phyloP scores from a whole-genome alignment of 2,888 invertebrate species.

The Platycheirus rosarum region DNA sequence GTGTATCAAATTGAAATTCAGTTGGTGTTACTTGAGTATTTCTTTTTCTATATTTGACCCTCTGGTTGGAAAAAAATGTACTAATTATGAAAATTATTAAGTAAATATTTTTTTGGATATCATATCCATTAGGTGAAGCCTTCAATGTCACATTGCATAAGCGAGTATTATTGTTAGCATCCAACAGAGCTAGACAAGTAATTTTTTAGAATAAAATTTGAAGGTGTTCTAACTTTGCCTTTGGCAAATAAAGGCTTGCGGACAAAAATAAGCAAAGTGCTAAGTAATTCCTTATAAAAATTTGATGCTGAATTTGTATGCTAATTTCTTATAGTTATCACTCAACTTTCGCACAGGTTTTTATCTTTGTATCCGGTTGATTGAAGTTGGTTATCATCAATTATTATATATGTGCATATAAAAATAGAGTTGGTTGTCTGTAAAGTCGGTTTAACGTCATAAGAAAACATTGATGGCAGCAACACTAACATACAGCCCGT shows the following conservation, averaged over 20 bases:
- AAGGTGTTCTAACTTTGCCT: constrained; percentile 19
- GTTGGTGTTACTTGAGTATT: background rate
- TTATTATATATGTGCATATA: no score
- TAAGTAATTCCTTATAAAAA: background rate
- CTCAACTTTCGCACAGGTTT: no score
- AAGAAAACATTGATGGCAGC: no score
- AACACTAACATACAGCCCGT: no score
- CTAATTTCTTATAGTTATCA: constrained; percentile 23
- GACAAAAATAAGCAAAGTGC: background rate
- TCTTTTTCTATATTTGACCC: background rate
- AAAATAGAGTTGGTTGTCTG: no score
- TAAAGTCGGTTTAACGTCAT: no score
- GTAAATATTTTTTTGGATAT: constrained; percentile 16
- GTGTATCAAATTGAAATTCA: constrained; percentile 12
- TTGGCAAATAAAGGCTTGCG: background rate
- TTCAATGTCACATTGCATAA: constrained; percentile 17
- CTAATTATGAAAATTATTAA: constrained; percentile 21
- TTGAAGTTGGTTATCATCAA: no score
- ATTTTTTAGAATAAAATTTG: background rate
- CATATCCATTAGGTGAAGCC: background rate
- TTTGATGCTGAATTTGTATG: constrained; percentile 38
- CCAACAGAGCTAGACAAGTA: background rate
- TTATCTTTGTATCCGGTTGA: no score
- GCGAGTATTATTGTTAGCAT: background rate
- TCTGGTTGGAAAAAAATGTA: background rate